These are phyloP conservation scores for Heliconius ismenius DNA, from an alignment of 2,888 invertebrate species.

Conservation along the genomic window DNA sequence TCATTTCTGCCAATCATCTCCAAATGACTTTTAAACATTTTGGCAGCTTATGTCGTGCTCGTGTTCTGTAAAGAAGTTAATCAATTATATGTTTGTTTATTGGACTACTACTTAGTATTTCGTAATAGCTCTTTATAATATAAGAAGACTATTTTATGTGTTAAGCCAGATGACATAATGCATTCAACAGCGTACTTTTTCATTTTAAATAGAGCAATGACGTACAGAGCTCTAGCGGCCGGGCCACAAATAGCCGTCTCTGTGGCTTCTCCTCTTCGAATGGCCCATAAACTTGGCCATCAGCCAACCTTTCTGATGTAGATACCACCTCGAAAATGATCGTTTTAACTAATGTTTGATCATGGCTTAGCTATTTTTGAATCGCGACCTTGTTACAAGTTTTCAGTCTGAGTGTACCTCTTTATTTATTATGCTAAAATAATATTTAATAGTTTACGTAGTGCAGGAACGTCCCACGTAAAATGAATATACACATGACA, in stretches of 20 bases:
- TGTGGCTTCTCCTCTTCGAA: conserved; percentile 70
- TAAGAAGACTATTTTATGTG: conserved; percentile 6
- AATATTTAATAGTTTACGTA: background rate
- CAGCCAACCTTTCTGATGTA: conserved; percentile 64
- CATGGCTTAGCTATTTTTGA: conserved; percentile 73
- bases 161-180: conserved; percentile 70
- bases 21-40: conserved; percentile 95
- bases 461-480: background rate
- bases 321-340: conserved; percentile 71
- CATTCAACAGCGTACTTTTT: conserved; percentile 68
- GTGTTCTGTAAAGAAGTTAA: conserved; percentile 84
- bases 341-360: conserved; percentile 77
- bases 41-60: conserved; percentile 88
- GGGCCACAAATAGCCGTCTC: conserved; percentile 72
- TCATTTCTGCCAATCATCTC: conserved; percentile 97
- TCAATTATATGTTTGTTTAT: conserved; percentile 3
- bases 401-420: conserved; percentile 60
- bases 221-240: conserved; percentile 70
- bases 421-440: conserved; percentile 54
- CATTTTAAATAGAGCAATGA: conserved; percentile 78
- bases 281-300: conserved; percentile 69
- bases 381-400: conserved; percentile 72
- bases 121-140: background rate
- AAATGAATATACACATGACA: background rate
- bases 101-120: background rate